Evolutionary conservation across 1,140 invertebrate species (phyloP).

Genomic region (Danaus plexippus): DNA sequence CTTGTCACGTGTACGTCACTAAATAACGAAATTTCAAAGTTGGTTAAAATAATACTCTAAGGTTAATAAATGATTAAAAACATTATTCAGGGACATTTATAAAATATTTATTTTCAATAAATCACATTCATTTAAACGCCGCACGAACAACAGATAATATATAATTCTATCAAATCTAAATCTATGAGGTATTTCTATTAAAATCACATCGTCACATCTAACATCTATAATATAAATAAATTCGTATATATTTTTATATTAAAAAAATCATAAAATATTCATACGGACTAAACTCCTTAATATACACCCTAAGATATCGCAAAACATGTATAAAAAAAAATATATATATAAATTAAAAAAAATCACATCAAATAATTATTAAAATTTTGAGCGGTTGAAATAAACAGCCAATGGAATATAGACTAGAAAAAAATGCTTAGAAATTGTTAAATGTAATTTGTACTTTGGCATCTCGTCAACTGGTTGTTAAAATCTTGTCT

Average conservation of each 20-base stretch:
- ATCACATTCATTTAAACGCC: slow-evolving; percentile 57
- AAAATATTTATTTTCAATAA: slow-evolving; percentile 67
- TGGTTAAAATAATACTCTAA: too few species aligned
- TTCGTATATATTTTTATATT: slow-evolving; percentile 35
- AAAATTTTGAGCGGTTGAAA: not conserved
- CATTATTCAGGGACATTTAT: slow-evolving; percentile 43
- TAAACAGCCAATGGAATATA: too few species aligned
- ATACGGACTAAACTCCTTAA: too few species aligned
- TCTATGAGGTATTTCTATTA: slow-evolving; percentile 48
- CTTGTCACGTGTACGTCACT: too few species aligned
- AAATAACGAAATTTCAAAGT: too few species aligned
- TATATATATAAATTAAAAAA: not conserved
- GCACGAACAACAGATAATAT: slow-evolving; percentile 61
- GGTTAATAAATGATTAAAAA: too few species aligned
- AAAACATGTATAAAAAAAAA: too few species aligned
- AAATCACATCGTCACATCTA: slow-evolving; percentile 18
- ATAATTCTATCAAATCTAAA: slow-evolving; percentile 39
- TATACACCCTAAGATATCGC: too few species aligned
- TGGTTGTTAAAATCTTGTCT: slow-evolving; percentile 19
- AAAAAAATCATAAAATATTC: slow-evolving; percentile 2
- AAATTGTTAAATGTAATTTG: slow-evolving; percentile 26
- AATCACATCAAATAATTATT: slow-evolving; percentile 6
- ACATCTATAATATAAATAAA: slow-evolving; percentile 54
- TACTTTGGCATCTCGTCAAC: slow-evolving; percentile 31
- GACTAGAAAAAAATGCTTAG: too few species aligned